Percentiles rank a stretch among this genome's conserved stretches.
These are phyloP conservation scores for Limnothrissa miodon DNA, from an alignment of 2,113 vertebrate genomes.

Conservation along the genomic window DNA sequence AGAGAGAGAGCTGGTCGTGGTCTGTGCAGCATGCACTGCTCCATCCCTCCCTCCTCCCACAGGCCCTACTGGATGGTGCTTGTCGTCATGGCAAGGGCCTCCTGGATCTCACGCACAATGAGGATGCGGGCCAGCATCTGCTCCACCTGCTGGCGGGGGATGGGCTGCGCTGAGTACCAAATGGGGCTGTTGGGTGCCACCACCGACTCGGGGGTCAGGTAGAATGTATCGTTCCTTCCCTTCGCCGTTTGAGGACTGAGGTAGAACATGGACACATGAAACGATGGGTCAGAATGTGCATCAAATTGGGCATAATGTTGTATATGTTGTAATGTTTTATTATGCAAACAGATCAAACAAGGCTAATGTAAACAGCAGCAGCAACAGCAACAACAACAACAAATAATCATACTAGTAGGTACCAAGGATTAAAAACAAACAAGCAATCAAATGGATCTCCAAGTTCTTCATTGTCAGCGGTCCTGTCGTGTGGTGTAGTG, in stretches of 20 bases:
- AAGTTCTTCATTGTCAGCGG: too few relatives aligned
- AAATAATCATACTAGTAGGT: too few relatives aligned
- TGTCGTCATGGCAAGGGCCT: constrained; percentile 80
- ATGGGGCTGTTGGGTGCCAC: constrained; percentile 99
- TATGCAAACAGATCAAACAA: too few relatives aligned
- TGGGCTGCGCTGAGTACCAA: constrained; percentile 99
- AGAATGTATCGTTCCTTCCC: constrained; percentile 97
- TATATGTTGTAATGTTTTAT: too few relatives aligned
- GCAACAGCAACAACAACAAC: too few relatives aligned
- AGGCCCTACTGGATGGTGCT: constrained; percentile 79
- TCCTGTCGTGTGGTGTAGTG: too few relatives aligned
- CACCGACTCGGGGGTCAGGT: constrained; percentile 96
- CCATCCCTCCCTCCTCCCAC: constrained; percentile 26
- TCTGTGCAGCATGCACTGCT: background rate
- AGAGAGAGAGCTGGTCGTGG: background rate
- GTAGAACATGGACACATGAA: background rate
- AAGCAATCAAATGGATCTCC: too few relatives aligned
- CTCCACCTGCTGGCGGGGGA: constrained; percentile 93
- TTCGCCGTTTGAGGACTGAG: constrained; percentile 96
- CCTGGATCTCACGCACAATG: constrained; percentile 98
- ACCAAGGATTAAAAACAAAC: too few relatives aligned
- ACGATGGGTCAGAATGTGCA: background rate
- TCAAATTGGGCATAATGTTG: too few relatives aligned
- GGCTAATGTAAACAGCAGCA: too few relatives aligned
- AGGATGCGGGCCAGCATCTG: constrained; percentile 96